Conservation (phyloP, 2,797 vertebrate species). For the Myiotriccus ornatus region DNA sequence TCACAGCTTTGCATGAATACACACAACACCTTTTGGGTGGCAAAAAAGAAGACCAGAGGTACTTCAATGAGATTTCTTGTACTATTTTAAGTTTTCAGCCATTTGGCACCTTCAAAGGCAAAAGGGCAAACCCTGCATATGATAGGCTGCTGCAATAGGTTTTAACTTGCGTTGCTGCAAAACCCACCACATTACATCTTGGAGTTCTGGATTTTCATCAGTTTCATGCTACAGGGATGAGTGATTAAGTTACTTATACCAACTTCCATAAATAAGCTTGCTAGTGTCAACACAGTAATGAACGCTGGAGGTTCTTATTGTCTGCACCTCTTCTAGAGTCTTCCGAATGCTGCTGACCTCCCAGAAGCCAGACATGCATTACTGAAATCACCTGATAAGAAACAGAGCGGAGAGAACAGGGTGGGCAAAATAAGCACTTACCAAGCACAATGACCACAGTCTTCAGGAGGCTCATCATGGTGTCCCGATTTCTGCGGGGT, state of each 20-base stretch:
- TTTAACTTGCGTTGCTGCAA: neutral
- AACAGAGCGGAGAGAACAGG: neutral
- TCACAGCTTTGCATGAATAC: neutral
- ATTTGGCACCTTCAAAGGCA: neutral
- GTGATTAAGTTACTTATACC: neutral
- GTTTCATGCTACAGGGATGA: neutral
- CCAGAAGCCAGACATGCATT: neutral
- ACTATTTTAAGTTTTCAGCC: neutral
- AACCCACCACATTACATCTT: neutral
- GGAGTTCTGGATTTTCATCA: neutral
- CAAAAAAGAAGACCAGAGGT: neutral
- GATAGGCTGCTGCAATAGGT: neutral
- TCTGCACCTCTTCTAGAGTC: neutral
- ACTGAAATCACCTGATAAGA: neutral
- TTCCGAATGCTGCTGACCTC: neutral
- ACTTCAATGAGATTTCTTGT: neutral
- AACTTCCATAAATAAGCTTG: neutral
- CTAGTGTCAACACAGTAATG: neutral
- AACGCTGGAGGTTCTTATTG: neutral
- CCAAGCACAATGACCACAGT: slow-evolving; percentile 97
- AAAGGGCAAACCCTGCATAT: neutral
- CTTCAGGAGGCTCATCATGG: slow-evolving; percentile 99
- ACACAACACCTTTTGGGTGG: neutral
- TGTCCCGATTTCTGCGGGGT: slow-evolving; percentile 93
- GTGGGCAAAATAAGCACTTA: slow-evolving; percentile 71